Percentiles rank a stretch among this genome's conserved stretches.
Evolutionary conservation across 2,113 vertebrate genomes (phyloP).

Genomic region (Muntiacus muntjak): DNA sequence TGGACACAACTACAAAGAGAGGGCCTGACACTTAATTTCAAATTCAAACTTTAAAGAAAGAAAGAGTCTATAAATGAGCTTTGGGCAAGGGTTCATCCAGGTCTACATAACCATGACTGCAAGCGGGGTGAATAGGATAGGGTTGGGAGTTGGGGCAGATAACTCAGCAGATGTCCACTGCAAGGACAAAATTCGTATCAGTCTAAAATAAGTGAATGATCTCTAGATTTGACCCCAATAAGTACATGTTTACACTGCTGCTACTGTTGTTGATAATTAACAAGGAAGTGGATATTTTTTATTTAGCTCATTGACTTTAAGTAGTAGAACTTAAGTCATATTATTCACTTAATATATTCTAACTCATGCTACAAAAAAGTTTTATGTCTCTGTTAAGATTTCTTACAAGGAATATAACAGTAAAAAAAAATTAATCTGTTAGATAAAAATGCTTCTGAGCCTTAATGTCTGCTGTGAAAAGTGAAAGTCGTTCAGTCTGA

Average conservation of each 20-base stretch:
- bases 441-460: conserved; percentile 50
- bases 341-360: conserved; percentile 34
- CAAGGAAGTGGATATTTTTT: not conserved
- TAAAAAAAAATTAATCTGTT: conserved; percentile 45
- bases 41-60: not conserved
- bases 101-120: not conserved
- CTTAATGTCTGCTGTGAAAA: conserved; percentile 45
- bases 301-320: conserved; percentile 22
- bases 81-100: not conserved
- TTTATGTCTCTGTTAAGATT: conserved; percentile 44
- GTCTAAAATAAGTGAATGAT: not conserved
- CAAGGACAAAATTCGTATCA: not conserved
- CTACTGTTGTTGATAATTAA: not conserved
- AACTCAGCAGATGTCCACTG: not conserved
- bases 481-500: not conserved
- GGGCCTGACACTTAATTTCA: not conserved
- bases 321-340: conserved; percentile 2
- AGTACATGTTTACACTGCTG: not conserved
- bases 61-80: not conserved
- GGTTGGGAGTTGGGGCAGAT: not conserved
- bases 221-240: not conserved
- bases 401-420: conserved; percentile 32
- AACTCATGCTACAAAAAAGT: conserved; percentile 17
- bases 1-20: not conserved
- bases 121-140: not conserved